phyloP scores from a whole-genome alignment of 2,797 vertebrate genomes.

The Sandelia bainsii region DNA sequence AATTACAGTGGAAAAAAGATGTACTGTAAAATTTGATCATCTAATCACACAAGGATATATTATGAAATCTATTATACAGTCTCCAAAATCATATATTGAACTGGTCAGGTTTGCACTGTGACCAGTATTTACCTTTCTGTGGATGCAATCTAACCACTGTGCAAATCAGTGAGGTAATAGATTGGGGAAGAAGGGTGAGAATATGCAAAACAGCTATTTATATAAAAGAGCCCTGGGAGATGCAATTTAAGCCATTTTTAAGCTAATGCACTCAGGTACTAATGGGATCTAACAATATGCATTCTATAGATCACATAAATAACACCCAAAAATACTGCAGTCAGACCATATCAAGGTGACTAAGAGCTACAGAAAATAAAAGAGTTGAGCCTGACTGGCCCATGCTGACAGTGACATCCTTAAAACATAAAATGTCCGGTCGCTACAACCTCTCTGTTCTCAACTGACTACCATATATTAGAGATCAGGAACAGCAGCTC shows the following conservation, averaged over 20 bases:
- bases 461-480: too few species aligned
- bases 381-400: background rate
- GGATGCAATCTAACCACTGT: background rate
- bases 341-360: too few species aligned
- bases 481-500: too few species aligned
- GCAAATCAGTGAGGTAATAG: background rate
- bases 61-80: background rate
- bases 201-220: background rate
- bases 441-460: background rate
- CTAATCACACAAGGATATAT: background rate
- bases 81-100: constrained; percentile 1
- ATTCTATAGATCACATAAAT: too few species aligned
- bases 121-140: background rate
- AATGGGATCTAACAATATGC: background rate
- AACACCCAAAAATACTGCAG: too few species aligned
- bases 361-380: too few species aligned
- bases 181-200: background rate
- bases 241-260: background rate
- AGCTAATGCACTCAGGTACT: background rate
- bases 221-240: background rate
- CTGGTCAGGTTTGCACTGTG: background rate
- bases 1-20: background rate
- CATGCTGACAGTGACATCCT: background rate
- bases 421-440: background rate
- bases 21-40: background rate